Percentiles rank a stretch among this genome's conserved stretches.
Evolutionary conservation across 2,888 invertebrate genomes (phyloP).

Genomic region (Bugula neritina): DNA sequence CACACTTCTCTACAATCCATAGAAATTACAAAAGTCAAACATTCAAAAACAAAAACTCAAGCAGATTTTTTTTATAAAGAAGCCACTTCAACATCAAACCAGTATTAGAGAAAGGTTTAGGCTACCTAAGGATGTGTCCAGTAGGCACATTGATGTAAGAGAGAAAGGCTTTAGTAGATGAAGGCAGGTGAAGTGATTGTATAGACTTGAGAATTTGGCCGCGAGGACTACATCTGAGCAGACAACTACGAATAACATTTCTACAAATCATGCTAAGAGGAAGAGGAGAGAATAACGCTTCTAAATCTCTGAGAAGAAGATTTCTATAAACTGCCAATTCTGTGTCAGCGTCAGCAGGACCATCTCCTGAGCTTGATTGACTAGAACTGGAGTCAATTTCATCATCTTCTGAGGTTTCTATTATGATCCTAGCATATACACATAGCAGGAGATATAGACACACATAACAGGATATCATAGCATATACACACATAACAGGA

Average conservation of each 20-base stretch:
- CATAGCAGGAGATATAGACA: too few relatives aligned
- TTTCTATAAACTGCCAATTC: background rate
- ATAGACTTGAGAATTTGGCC: background rate
- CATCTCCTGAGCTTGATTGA: too few relatives aligned
- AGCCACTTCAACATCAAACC: too few relatives aligned
- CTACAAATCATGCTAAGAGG: background rate
- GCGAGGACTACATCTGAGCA: background rate
- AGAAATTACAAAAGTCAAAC: too few relatives aligned
- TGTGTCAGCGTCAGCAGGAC: background rate
- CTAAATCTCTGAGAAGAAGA: background rate
- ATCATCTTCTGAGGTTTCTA: constrained; percentile 13
- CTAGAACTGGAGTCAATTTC: constrained; percentile 5
- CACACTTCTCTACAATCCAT: too few relatives aligned
- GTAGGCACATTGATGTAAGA: background rate
- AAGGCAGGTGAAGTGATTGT: background rate
- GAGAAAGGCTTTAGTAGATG: background rate
- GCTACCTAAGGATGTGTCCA: background rate
- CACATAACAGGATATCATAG: too few relatives aligned
- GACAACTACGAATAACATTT: background rate
- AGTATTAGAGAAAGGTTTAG: too few relatives aligned
- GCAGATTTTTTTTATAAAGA: too few relatives aligned
- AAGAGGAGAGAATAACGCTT: background rate
- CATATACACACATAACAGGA: too few relatives aligned
- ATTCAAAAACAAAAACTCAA: too few relatives aligned
- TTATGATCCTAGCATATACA: too few relatives aligned